phyloP scores from a whole-genome alignment of 2,797 vertebrate species.

The Myioborus melanocephalus region DNA sequence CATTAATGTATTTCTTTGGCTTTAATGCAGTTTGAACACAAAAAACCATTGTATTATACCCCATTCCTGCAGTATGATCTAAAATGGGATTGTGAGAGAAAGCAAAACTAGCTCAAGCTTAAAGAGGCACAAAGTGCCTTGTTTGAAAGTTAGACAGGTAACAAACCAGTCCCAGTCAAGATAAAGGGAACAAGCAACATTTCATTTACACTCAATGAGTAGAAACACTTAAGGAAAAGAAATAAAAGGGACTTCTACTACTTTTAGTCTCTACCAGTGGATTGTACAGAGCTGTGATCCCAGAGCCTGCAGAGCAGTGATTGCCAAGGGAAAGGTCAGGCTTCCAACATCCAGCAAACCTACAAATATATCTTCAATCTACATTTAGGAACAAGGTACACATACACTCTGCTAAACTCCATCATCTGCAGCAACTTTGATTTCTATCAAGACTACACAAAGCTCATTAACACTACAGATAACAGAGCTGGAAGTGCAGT shows the following conservation, averaged over 20 bases:
- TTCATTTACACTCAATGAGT: neutral
- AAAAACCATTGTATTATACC: neutral
- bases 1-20: neutral
- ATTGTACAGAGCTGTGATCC: neutral
- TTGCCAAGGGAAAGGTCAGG: neutral
- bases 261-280: neutral
- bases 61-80: neutral
- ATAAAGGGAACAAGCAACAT: neutral
- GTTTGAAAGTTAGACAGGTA: neutral
- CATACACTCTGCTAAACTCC: neutral
- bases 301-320: neutral
- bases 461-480: neutral
- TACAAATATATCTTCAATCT: neutral
- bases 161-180: neutral
- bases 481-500: neutral
- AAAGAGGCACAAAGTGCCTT: neutral
- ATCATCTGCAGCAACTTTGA: neutral
- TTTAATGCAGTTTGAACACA: neutral
- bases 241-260: neutral
- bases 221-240: neutral
- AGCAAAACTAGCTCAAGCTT: neutral
- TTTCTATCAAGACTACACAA: neutral
- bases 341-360: neutral
- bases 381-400: neutral
- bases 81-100: neutral